A percentile compares a stretch with the other conserved stretches of the same genome.
Evolutionary conservation across 2,113 vertebrate species (phyloP).

Genomic region (Urocynchramus pylzowi): DNA sequence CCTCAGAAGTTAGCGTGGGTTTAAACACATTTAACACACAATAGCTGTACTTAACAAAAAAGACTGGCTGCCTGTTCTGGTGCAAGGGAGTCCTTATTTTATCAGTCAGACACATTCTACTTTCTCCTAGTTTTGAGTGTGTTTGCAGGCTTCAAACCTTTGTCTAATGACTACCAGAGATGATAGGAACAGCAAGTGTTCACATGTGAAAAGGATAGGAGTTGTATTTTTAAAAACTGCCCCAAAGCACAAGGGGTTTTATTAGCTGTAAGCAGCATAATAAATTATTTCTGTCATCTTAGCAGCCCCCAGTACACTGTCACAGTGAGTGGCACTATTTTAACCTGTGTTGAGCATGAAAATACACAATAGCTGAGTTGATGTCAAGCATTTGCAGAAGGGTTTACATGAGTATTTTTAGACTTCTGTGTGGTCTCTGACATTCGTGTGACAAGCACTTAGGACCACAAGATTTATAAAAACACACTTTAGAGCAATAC

Average conservation of each 20-base stretch:
- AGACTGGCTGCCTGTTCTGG: background rate
- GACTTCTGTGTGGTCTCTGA: background rate
- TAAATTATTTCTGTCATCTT: constrained; percentile 25
- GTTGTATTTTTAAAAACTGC: background rate
- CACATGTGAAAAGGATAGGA: background rate
- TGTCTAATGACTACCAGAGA: background rate
- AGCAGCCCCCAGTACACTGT: background rate
- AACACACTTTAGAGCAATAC: background rate
- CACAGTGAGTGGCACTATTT: background rate
- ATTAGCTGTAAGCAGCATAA: constrained; percentile 10
- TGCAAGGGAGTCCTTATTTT: background rate
- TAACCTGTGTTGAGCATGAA: background rate
- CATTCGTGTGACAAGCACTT: background rate
- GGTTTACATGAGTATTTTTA: background rate
- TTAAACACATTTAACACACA: background rate
- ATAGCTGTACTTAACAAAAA: background rate
- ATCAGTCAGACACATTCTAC: background rate
- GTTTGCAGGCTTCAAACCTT: background rate
- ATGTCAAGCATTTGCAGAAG: background rate
- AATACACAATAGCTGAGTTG: background rate
- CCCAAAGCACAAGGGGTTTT: background rate
- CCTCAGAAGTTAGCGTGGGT: background rate
- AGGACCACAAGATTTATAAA: constrained; percentile 8
- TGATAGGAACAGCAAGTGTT: background rate
- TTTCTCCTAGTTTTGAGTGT: background rate